These are phyloP conservation scores for Cheilosia vulpina DNA, from an alignment of 2,888 invertebrate genomes.

Conservation along the genomic window DNA sequence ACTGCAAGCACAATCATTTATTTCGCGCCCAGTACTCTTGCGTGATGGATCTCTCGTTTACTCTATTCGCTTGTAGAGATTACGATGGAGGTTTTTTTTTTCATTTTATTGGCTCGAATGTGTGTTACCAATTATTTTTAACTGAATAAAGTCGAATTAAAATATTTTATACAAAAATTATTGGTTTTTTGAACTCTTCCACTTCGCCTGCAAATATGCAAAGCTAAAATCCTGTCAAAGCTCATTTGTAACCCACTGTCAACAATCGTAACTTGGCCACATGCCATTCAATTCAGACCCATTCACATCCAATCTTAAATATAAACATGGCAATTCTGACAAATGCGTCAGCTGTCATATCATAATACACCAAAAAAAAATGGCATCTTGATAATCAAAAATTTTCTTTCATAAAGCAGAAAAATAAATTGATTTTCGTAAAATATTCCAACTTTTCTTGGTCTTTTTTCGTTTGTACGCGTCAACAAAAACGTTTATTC, in stretches of 20 bases:
- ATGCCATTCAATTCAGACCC: slow-evolving; percentile 23
- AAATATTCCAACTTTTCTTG: slow-evolving; percentile 3
- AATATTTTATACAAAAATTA: not conserved
- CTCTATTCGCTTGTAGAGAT: slow-evolving; percentile 57
- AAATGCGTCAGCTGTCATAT: slow-evolving; percentile 57
- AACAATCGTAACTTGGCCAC: slow-evolving; percentile 22
- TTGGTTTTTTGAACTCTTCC: not conserved
- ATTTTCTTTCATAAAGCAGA: slow-evolving; percentile 17
- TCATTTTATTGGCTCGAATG: not conserved
- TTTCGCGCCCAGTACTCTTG: slow-evolving; percentile 42
- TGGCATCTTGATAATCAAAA: slow-evolving; percentile 40
- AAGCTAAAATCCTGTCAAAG: not conserved
- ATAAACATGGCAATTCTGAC: slow-evolving; percentile 34
- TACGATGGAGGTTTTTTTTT: slow-evolving; percentile 10
- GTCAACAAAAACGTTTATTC: not conserved
- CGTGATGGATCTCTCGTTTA: slow-evolving; percentile 65
- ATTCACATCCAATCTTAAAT: not conserved
- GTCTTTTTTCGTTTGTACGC: slow-evolving; percentile 17
- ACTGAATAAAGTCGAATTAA: slow-evolving; percentile 15
- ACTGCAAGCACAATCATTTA: slow-evolving; percentile 22
- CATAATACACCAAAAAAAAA: slow-evolving; percentile 40
- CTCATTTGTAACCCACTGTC: slow-evolving; percentile 26
- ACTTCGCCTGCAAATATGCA: not conserved
- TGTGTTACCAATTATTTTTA: not conserved
- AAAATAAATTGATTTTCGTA: slow-evolving; percentile 55